phyloP scores from a whole-genome alignment of 2,113 vertebrate genomes.

The Dolichotis patagonum region DNA sequence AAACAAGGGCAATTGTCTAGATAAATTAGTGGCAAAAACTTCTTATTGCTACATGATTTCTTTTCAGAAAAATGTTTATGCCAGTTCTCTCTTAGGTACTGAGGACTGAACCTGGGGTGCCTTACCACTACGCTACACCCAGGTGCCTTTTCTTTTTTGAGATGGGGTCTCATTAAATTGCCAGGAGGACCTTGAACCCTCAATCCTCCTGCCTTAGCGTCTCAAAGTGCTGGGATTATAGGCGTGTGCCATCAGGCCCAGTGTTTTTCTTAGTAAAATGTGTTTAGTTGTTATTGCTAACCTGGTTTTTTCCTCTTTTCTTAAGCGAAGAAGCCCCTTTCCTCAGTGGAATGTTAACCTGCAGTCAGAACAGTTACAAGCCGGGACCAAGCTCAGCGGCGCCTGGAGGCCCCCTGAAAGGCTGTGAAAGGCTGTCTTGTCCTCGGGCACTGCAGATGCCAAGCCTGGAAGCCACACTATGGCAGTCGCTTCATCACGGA shows the following conservation, averaged over 20 bases:
- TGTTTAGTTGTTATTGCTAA: neutral
- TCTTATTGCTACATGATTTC: no score
- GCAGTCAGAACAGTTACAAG: neutral
- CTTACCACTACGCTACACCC: neutral
- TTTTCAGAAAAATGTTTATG: neutral
- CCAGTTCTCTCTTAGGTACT: neutral
- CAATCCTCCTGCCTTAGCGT: neutral
- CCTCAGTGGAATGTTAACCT: neutral
- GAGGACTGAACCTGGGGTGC: neutral
- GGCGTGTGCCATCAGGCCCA: neutral
- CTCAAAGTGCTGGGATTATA: neutral
- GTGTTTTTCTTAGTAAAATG: neutral
- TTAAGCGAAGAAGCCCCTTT: neutral
- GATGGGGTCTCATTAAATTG: neutral
- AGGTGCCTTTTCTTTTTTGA: neutral
- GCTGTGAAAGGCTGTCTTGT: fast-evolving
- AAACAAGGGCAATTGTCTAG: neutral
- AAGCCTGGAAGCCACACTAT: neutral
- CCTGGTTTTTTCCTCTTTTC: neutral
- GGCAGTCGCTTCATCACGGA: neutral
- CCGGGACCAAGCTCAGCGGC: neutral
- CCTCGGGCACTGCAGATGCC: fast-evolving
- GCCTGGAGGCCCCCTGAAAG: fast-evolving
- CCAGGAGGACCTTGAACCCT: neutral
- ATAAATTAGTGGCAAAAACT: neutral